Evolutionary conservation across 2,888 invertebrate genomes (phyloP), one percentile per base, ranked within the genome.

Genomic region (Anorthoa munda): DNA sequence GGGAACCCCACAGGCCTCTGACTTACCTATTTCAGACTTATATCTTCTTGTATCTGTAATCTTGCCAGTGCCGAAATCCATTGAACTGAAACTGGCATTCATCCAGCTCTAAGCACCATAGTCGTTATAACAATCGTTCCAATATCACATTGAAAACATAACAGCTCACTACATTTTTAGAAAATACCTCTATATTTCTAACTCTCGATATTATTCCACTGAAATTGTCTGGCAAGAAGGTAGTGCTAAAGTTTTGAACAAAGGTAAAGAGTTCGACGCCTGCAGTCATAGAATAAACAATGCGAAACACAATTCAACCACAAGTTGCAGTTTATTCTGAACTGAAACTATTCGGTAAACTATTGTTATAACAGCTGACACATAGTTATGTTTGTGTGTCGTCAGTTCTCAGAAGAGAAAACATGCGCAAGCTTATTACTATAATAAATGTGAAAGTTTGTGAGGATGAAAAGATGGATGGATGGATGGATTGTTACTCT

Each of bases 251-350:
- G 89, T 88, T 91, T 87, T 66, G 68, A 87, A 89, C 89, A 89
- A 88, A 87, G 88, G 88, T 88, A 87, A 89, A 85, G 87, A 89
- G 87, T 88, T 88, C 81, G 81, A 79, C 82, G 90, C 90, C 89
- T 86, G 86, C 82, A 87, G 92, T 85, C 86, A 84, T 75, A 84
- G 86, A 88, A 91, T 88, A 92, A 90, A 91, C 89, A 89, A 87
- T 71, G 83, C 76, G 83, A 75, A 86, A 83, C 84, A 84, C 84
- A 82, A 82, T 85, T 86, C 80, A 64, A 82, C 86, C 86, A 59
- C 82, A 66, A 79, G 73, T 75, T 75, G 67, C 51, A 78, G 85
- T 85, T 86, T 86, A 79, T 86, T 86, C 82, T 77, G 72, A 79
- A 64, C 77, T 74, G 75, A 59, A 77, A 86, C 79, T 72, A 67